Conservation (phyloP, 2,113 vertebrate species). For the Saguinus midas region DNA sequence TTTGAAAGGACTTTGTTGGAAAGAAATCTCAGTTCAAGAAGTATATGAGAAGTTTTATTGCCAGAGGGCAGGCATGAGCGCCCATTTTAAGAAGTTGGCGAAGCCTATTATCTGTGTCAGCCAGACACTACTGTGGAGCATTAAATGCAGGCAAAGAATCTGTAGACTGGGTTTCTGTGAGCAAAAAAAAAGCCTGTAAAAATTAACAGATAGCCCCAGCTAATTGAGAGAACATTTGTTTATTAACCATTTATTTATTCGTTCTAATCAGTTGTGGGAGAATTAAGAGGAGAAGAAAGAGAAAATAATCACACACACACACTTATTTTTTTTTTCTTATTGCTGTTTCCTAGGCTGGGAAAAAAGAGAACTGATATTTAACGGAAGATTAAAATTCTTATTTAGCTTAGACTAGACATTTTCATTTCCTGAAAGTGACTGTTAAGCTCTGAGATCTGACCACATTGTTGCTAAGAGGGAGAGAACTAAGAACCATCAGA, state of each 20-base stretch:
- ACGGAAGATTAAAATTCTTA: not conserved
- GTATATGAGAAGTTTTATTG: too few relatives aligned
- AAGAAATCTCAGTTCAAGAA: not conserved
- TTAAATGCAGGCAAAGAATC: not conserved
- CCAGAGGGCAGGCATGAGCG: not conserved
- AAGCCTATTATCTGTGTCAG: not conserved
- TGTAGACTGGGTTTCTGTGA: not conserved
- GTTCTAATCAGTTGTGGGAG: not conserved
- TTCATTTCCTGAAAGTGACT: not conserved
- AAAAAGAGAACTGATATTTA: not conserved
- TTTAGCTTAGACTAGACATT: not conserved
- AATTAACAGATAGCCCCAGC: not conserved
- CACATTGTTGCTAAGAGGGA: not conserved
- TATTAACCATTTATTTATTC: not conserved
- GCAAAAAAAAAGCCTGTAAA: not conserved
- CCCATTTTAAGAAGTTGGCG: not conserved
- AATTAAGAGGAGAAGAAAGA: not conserved
- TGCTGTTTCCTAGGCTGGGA: not conserved
- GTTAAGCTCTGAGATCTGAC: not conserved
- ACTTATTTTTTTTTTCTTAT: slow-evolving; percentile 31
- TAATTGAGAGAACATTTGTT: not conserved
- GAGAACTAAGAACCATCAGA: not conserved
- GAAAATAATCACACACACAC: not conserved
- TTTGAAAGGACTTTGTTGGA: not conserved
- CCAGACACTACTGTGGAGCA: not conserved